Percentiles rank a stretch among this genome's conserved stretches.
Conservation (phyloP, 2,888 invertebrate species). For the Cephus sareptanus region DNA sequence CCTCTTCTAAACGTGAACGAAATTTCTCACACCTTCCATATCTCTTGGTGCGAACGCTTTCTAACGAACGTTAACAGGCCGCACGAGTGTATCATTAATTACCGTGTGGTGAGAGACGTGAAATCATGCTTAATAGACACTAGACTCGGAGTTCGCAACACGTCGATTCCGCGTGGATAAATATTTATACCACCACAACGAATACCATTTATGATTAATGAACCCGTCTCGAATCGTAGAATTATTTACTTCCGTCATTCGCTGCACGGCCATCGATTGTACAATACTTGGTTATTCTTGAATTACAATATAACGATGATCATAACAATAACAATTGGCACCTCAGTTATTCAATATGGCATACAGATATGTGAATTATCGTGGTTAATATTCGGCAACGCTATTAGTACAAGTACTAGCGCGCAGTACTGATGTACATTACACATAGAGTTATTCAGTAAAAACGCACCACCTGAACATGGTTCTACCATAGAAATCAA, state of each 20-base stretch:
- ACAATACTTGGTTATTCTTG: conserved; percentile 25
- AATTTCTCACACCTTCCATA: background rate
- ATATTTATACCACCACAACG: background rate
- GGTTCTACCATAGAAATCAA: no score
- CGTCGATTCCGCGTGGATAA: background rate
- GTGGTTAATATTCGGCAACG: background rate
- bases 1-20: background rate
- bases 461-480: no score
- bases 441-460: no score
- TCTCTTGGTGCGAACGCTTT: background rate
- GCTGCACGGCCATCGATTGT: conserved; percentile 13
- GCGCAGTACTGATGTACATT: background rate
- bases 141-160: background rate
- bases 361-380: background rate
- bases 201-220: conserved; percentile 31
- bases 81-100: background rate
- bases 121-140: background rate
- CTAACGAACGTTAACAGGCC: background rate
- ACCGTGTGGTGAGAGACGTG: background rate
- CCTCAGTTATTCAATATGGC: background rate
- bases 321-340: background rate
- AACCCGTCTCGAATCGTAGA: conserved; percentile 29
- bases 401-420: background rate
- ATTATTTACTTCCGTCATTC: conserved; percentile 32
- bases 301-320: conserved; percentile 17